Conservation (phyloP, 2,888 invertebrate genomes). For the Pteria penguin region DNA sequence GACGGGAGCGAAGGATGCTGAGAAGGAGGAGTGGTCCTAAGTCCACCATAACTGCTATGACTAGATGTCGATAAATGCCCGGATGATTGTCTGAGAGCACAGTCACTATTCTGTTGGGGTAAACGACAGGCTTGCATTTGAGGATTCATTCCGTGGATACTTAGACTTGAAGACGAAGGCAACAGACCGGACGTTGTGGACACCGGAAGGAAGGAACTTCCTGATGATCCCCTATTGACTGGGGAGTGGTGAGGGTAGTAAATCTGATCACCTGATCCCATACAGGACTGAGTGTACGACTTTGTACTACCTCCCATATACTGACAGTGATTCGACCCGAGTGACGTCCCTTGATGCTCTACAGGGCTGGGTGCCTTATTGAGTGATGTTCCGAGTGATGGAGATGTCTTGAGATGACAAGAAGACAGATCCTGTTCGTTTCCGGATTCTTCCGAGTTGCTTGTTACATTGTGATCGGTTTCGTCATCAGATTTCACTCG, state of each 20-base stretch:
- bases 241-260: slow-evolving; percentile 75
- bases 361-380: slow-evolving; percentile 55
- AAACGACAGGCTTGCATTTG: slow-evolving; percentile 67
- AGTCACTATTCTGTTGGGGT: slow-evolving; percentile 63
- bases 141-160: slow-evolving; percentile 58
- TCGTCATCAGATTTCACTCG: slow-evolving; percentile 56
- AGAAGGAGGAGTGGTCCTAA: slow-evolving; percentile 62
- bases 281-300: slow-evolving; percentile 61
- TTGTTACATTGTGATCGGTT: slow-evolving; percentile 50
- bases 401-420: slow-evolving; percentile 56
- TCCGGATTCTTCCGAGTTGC: slow-evolving; percentile 51
- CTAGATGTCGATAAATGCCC: slow-evolving; percentile 61
- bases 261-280: slow-evolving; percentile 63
- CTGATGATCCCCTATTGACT: slow-evolving; percentile 56
- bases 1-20: slow-evolving; percentile 71
- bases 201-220: slow-evolving; percentile 66
- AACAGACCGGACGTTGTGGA: slow-evolving; percentile 62
- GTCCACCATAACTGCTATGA: slow-evolving; percentile 57
- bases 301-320: slow-evolving; percentile 55
- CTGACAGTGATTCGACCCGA: slow-evolving; percentile 64
- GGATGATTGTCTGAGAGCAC: slow-evolving; percentile 62
- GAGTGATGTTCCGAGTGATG: slow-evolving; percentile 47
- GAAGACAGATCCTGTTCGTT: slow-evolving; percentile 57
- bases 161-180: slow-evolving; percentile 60
- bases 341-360: slow-evolving; percentile 42